A percentile compares a stretch with the other conserved stretches of the same genome.
phyloP scores from a whole-genome alignment of 2,888 invertebrate species.

The Oxycera nigricornis region DNA sequence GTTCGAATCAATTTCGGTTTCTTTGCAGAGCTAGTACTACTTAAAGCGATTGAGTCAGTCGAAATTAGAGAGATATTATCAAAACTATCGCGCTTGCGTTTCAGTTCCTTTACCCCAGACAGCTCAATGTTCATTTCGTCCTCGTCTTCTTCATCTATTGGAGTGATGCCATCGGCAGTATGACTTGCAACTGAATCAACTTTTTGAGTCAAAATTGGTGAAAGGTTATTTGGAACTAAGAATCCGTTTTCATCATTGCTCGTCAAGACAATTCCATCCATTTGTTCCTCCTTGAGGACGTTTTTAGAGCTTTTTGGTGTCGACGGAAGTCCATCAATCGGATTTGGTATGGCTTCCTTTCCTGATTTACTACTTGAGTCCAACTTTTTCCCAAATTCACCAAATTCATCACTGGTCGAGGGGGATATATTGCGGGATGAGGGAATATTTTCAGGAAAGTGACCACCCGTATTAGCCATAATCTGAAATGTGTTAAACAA shows the following conservation, averaged over 20 bases:
- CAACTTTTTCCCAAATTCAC: too few species aligned
- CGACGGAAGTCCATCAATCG: too few species aligned
- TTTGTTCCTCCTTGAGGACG: constrained; percentile 45
- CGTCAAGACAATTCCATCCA: constrained; percentile 50
- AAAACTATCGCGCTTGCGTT: constrained; percentile 60
- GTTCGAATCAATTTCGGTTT: constrained; percentile 61
- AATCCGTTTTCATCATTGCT: constrained; percentile 51
- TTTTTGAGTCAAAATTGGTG: constrained; percentile 55
- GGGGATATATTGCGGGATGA: constrained; percentile 48
- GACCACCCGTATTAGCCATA: constrained; percentile 62
- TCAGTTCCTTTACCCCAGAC: constrained; percentile 53
- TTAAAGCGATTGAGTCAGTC: constrained; percentile 57
- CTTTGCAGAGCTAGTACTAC: constrained; percentile 53
- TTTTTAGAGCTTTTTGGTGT: constrained; percentile 50
- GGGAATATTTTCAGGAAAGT: constrained; percentile 57
- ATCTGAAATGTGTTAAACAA: constrained; percentile 54
- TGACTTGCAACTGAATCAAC: background rate
- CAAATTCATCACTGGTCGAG: background rate
- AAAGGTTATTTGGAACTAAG: constrained; percentile 54
- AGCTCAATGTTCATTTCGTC: constrained; percentile 54
- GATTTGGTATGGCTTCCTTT: constrained; percentile 44
- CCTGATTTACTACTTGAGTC: constrained; percentile 47
- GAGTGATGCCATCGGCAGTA: constrained; percentile 35
- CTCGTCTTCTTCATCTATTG: constrained; percentile 58
- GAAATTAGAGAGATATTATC: constrained; percentile 60